Evolutionary conservation across 2,888 invertebrate genomes (phyloP).

Genomic region (Trichacis sp.): DNA sequence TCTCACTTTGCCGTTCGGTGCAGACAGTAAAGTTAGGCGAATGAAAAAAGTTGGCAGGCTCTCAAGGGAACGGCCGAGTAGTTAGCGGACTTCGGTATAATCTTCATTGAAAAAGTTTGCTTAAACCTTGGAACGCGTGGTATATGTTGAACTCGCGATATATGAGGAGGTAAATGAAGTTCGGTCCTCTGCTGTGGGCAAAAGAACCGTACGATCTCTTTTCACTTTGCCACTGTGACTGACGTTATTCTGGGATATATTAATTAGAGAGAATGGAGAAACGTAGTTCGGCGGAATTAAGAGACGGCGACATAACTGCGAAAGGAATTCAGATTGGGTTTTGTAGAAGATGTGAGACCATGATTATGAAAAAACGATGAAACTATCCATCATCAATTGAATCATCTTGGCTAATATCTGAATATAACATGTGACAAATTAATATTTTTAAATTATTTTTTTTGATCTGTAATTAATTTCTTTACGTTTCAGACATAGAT

Average conservation of each 20-base stretch:
- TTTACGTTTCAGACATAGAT: too few relatives aligned
- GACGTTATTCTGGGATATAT: neutral
- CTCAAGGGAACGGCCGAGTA: constrained; percentile 60
- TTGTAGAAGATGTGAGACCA: too few relatives aligned
- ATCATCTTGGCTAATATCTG: too few relatives aligned
- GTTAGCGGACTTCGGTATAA: constrained; percentile 65
- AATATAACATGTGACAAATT: too few relatives aligned
- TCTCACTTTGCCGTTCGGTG: constrained; percentile 31
- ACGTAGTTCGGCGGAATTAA: too few relatives aligned
- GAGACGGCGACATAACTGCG: too few relatives aligned
- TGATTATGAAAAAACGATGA: too few relatives aligned
- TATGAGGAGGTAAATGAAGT: constrained; percentile 43
- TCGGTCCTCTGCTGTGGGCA: constrained; percentile 38
- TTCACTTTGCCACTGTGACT: constrained; percentile 14
- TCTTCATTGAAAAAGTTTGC: constrained; percentile 68
- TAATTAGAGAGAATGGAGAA: too few relatives aligned
- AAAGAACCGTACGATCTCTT: constrained; percentile 36
- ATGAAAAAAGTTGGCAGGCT: constrained; percentile 63
- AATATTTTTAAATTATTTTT: too few relatives aligned
- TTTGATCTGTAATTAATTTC: too few relatives aligned
- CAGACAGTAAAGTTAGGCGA: constrained; percentile 57
- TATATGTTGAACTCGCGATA: constrained; percentile 40
- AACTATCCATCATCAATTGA: too few relatives aligned
- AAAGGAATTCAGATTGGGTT: too few relatives aligned
- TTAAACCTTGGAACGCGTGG: constrained; percentile 50